Evolutionary conservation across 2,113 vertebrate species (phyloP).

Genomic region (Myxocyprinus asiaticus): DNA sequence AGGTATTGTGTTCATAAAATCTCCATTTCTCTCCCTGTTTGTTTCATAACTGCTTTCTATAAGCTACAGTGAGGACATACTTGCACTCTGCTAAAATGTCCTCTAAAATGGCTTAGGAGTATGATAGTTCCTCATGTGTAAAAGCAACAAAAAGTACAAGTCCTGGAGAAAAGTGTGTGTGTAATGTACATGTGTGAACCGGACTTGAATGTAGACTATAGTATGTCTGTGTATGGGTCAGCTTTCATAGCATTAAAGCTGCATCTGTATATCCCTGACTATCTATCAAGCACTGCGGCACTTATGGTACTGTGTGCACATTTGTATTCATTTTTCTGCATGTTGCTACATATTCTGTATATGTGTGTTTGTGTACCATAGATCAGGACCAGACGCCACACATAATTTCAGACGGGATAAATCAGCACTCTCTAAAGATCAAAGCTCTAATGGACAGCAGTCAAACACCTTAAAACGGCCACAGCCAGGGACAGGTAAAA

Average conservation of each 20-base stretch:
- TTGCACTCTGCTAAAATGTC: not conserved
- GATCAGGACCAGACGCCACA: conserved; percentile 61
- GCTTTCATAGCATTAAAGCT: too few species aligned
- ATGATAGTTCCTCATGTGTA: too few species aligned
- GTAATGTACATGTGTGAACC: not conserved
- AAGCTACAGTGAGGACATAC: conserved; percentile 29
- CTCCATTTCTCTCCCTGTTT: conserved; percentile 1
- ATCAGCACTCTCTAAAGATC: conserved; percentile 57
- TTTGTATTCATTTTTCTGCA: not conserved
- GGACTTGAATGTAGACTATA: not conserved
- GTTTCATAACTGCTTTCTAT: conserved; percentile 31
- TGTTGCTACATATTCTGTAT: not conserved
- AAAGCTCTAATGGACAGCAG: conserved; percentile 52
- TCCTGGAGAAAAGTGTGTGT: too few species aligned
- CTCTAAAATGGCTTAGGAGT: too few species aligned
- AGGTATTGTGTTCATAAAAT: too few species aligned
- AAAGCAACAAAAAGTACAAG: too few species aligned
- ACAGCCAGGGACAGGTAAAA: conserved; percentile 50
- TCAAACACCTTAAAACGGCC: conserved; percentile 43
- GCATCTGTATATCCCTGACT: too few species aligned
- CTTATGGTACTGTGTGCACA: not conserved
- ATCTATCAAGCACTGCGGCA: too few species aligned
- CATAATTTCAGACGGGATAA: conserved; percentile 56
- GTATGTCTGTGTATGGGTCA: not conserved
- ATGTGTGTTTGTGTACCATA: conserved; percentile 62